Base-by-base conservation (phyloP, 2,888 invertebrate genomes). In the Lordiphosa andalusiaca region DNA sequence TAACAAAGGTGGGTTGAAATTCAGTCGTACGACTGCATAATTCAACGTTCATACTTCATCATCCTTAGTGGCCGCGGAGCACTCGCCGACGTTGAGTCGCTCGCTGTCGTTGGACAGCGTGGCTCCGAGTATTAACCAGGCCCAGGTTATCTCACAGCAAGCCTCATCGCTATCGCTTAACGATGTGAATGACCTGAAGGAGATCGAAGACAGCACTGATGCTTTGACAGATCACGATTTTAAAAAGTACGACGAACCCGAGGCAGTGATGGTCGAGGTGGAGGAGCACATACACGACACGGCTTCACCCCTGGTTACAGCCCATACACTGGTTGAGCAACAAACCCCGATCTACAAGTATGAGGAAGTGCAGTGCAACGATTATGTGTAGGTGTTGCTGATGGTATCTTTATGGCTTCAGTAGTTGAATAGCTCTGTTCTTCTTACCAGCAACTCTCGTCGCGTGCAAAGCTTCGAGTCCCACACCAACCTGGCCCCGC, bases 241-340 rank as follows among this genome's bases (percentile, higher is more conserved):
- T 9, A 88, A 88, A 54, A 86, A 86, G 37, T 86, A 70, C 57
- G 88, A 89, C 6, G 86, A 88, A 39, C 94, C 95, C 0, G 94
- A 94, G 71, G 95, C 95, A 0, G 92, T 95, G 1, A 92, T 95
- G 58, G 94, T 95, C 0, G 95, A 95, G 85, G 93, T 95, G 3
- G 95, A 95, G 87, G 95, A 94, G 71, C 94, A 94, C 53, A 93
- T 94, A 53, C 92, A 94, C 42, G 95, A 95, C 89, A 95, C 95
- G 0, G 94, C 95, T 0, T 93, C 94, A 6, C 93, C 94, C 0
- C 89, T 95, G 53, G 90, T 93, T 46, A 92, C 93, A 0, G 91
- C 93, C 4, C 91, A 92, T 12, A 93, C 92, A 0, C 88, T 92
- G 3, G 91, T 91, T 52, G 91, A 91, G 33, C 93, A 93, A 35